Percentiles rank a stretch among this genome's conserved stretches.
Conservation (phyloP, 2,113 vertebrate species). For the Telmatochromis sp. region DNA sequence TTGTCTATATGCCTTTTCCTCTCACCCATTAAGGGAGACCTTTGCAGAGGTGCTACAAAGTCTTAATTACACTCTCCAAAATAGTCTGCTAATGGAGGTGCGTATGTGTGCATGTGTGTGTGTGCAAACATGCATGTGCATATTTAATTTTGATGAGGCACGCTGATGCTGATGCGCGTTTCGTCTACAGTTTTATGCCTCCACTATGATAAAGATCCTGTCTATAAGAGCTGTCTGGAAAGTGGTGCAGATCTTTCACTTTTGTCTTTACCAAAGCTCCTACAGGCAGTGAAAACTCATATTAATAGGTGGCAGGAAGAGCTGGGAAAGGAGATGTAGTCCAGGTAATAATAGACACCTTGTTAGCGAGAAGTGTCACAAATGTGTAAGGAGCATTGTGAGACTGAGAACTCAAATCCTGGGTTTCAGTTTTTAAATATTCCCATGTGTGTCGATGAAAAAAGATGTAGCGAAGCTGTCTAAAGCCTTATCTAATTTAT, state of each 20-base stretch:
- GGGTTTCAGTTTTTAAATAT: slow-evolving; percentile 4
- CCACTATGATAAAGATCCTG: not conserved
- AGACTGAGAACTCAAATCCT: not conserved
- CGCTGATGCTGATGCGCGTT: not conserved
- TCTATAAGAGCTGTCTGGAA: not conserved
- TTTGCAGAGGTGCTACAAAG: slow-evolving; percentile 24
- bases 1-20: slow-evolving; percentile 26
- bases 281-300: slow-evolving; percentile 19
- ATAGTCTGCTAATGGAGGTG: not conserved
- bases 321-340: not conserved
- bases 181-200: not conserved
- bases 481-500: slow-evolving; percentile 34
- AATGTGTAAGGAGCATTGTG: slow-evolving; percentile 29
- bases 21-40: slow-evolving; percentile 37
- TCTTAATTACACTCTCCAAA: slow-evolving; percentile 38
- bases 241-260: not conserved
- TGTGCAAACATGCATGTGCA: not conserved
- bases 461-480: slow-evolving; percentile 16
- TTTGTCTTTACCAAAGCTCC: slow-evolving; percentile 3
- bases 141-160: not conserved
- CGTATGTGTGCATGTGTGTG: not conserved
- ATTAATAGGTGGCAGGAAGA: not conserved
- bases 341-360: slow-evolving; percentile 57
- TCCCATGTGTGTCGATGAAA: slow-evolving; percentile 13
- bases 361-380: slow-evolving; percentile 54